Evolutionary conservation across 1,140 invertebrate species (phyloP), one percentile per base, ranked within the genome.

Genomic region (Mycetomoellerius zeteki): DNA sequence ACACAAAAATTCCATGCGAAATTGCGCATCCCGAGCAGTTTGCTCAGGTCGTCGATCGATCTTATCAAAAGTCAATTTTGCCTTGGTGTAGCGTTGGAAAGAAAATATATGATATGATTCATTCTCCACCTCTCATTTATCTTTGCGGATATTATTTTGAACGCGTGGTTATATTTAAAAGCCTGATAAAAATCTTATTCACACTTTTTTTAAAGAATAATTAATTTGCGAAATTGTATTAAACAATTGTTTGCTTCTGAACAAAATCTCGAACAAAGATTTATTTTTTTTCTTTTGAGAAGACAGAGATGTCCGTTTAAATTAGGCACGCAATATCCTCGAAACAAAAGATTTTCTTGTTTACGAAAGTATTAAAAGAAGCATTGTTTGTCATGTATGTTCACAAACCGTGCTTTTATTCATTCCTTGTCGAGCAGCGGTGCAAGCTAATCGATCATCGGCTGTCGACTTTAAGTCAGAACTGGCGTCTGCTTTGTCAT

Each of bases 51-150:
- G 16, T 12, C 37, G 37, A 64, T 64, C 56, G 56, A 62, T 62
- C 47, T 37, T 47, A 64, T 78, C 58, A 78, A 78, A 78, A 64
- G 12, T 64, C 56, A 78, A 78, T 78, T 78, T 78, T 33, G 58
- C 24, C 16, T 43, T 43, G 24, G 19, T 47, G 5, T 7, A n/a
- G 37, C 21, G 10, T 77, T 62, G 24, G 47, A 43, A 58, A 77
- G 75, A 62, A 60, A 43, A 62, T 62, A 16, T 60, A 37, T 7
- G 73, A 43, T 58, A 76, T 58, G 52, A 58, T 76, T 76, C 73
- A 75, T 75, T 0, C n/a, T 37, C 10, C 30, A 14, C 1, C 72
- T 50, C 52, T 76, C 54, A 30, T 76, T 76, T 56, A 76, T 76
- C 54, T 58, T 76, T 24, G n/a, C 7, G n/a, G n/a, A 14, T 7